Evolutionary conservation across 2,797 vertebrate genomes (phyloP), one percentile per base, ranked within the genome.

Genomic region (Champsocephalus esox): DNA sequence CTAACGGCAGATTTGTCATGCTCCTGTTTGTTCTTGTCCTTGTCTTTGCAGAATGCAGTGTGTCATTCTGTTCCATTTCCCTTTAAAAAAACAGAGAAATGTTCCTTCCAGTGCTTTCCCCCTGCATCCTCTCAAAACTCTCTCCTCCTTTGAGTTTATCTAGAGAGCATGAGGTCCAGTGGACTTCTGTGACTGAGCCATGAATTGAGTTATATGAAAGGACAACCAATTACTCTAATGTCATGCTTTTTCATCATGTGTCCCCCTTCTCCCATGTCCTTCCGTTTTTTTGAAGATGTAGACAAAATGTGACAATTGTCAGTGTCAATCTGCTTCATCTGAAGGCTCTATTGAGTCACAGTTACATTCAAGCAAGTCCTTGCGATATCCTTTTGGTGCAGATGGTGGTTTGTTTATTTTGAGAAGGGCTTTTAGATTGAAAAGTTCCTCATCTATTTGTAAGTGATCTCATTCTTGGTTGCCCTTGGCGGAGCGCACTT

Each of bases 401-500:
- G 50, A 32, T 1, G 3, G 43, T 21, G 21, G 34, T 34, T 67
- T 70, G 63, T 61, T 78, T 55, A 12, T 49, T 60, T 52, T 64
- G 61, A 70, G 60, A 17, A 62, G 0, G 57, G 80, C 60, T 72
- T 69, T 78, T 45, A 69, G 57, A 65, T 57, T 38, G 21, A 62
- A 32, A 74, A 49, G 52, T 67, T 88, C 51, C 44, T 61, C 24
- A 19, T 70, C 46, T 58, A 43, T 74, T 58, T 58, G 55, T 70
- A 57, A 75, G 43, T 14, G 61, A 63, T 70, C 66, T 73, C 41
- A 13, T 74, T 66, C 52, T 13, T 4, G 9, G 44, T 32, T 49
- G 81, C 28, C 87, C 79, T 87, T 81, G 70, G 8, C 49, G 54
- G 58, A 75, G 60, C 60, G n/a, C 65, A 66, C 75, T 82, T 84